phyloP scores from a whole-genome alignment of 2,888 invertebrate genomes.

The Nemotelus pantherinus region DNA sequence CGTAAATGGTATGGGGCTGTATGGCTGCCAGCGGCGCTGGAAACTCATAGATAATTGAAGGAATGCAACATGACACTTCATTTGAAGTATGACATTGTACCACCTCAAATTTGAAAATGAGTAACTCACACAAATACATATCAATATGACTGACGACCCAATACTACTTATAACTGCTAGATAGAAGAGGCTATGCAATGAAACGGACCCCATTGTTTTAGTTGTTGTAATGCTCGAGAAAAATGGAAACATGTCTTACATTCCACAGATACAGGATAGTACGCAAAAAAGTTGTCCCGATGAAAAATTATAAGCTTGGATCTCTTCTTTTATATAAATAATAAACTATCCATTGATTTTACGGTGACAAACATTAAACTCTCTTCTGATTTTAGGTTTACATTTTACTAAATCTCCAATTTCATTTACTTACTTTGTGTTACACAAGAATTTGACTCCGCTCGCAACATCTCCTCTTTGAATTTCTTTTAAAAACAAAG shows the following conservation, averaged over 20 bases:
- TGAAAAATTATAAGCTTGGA: neutral
- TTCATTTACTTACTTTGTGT: slow-evolving; percentile 14
- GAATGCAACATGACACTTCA: too few species aligned
- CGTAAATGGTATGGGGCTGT: too few species aligned
- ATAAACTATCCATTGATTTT: neutral
- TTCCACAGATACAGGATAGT: neutral
- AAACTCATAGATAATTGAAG: too few species aligned
- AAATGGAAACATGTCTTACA: neutral
- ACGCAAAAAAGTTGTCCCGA: neutral
- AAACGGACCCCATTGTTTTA: too few species aligned
- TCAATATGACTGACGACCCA: too few species aligned
- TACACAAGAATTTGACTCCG: slow-evolving; percentile 22
- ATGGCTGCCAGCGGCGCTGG: too few species aligned
- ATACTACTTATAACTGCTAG: too few species aligned
- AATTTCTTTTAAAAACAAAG: slow-evolving; percentile 21
- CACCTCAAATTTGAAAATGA: too few species aligned
- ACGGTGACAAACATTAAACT: neutral
- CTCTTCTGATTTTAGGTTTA: neutral
- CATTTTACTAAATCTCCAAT: neutral
- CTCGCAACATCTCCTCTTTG: neutral
- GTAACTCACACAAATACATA: too few species aligned
- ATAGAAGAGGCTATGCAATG: too few species aligned
- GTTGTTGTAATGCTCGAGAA: too few species aligned
- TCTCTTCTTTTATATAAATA: neutral
- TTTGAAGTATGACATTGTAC: too few species aligned